Evolutionary conservation across 1,140 invertebrate genomes (phyloP).

Genomic region (Globodera rostochiensis): DNA sequence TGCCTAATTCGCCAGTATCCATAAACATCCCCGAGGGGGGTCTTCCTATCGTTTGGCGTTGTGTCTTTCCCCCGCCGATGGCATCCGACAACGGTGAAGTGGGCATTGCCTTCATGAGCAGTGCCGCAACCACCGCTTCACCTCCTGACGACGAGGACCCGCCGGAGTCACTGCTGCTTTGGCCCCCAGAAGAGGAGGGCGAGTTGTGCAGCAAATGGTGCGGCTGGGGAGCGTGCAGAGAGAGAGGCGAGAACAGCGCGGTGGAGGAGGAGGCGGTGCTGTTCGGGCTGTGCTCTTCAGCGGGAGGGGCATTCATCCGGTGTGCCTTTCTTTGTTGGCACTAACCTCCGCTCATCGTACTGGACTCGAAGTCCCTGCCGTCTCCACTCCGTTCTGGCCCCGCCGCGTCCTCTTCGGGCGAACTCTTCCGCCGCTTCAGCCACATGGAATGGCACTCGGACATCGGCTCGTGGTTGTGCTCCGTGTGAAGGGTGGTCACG

Average conservation of each 20-base stretch:
- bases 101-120: neutral
- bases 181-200: slow-evolving; percentile 23
- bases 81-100: neutral
- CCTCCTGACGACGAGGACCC: neutral
- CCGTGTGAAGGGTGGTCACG: slow-evolving; percentile 35
- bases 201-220: slow-evolving; percentile 18
- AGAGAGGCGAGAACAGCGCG: slow-evolving; percentile 13
- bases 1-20: neutral
- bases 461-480: slow-evolving; percentile 18
- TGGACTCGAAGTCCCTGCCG: neutral
- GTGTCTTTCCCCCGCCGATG: neutral
- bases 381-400: neutral
- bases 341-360: neutral
- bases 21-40: neutral
- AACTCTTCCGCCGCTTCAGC: slow-evolving; percentile 8
- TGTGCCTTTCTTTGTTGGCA: neutral
- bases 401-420: neutral
- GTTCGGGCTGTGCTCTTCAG: slow-evolving; percentile 18
- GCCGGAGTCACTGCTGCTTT: slow-evolving; percentile 15
- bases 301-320: neutral
- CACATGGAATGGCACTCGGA: neutral
- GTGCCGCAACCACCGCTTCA: neutral
- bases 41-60: neutral
- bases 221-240: slow-evolving; percentile 8
- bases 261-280: slow-evolving; percentile 11